Percentiles rank a stretch among this genome's conserved stretches.
Evolutionary conservation across 2,888 invertebrate genomes (phyloP).

Genomic region (Cheilosia vernalis): DNA sequence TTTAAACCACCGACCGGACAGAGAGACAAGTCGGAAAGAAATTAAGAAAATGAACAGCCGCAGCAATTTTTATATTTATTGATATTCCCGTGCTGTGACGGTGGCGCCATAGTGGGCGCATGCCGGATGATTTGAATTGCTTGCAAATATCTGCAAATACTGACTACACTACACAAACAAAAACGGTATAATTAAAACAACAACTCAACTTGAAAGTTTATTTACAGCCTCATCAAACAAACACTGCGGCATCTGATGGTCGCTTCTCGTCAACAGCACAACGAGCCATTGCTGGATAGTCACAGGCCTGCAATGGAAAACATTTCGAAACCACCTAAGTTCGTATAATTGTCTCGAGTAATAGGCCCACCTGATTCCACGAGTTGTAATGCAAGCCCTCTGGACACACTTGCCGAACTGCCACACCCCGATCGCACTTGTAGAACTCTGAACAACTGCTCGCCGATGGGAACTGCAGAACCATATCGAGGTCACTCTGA

Average conservation of each 20-base stretch:
- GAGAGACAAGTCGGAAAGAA: too few species aligned
- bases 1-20: too few species aligned
- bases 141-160: too few species aligned
- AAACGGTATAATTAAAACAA: too few species aligned
- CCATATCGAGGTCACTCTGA: conserved; percentile 63
- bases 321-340: neutral
- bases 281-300: conserved; percentile 29
- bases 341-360: neutral
- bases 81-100: too few species aligned
- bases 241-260: neutral
- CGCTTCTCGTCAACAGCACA: neutral
- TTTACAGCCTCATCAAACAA: too few species aligned
- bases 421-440: conserved; percentile 75
- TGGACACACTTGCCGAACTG: conserved; percentile 71
- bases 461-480: conserved; percentile 73
- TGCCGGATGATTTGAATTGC: too few species aligned
- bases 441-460: conserved; percentile 75
- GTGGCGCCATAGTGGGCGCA: too few species aligned
- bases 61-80: too few species aligned
- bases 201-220: too few species aligned
- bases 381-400: conserved; percentile 73
- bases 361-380: conserved; percentile 62
- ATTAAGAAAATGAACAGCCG: too few species aligned
- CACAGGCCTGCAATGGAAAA: conserved; percentile 38
- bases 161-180: too few species aligned